phyloP scores from a whole-genome alignment of 2,888 invertebrate species.

The Napeogenes sylphis region DNA sequence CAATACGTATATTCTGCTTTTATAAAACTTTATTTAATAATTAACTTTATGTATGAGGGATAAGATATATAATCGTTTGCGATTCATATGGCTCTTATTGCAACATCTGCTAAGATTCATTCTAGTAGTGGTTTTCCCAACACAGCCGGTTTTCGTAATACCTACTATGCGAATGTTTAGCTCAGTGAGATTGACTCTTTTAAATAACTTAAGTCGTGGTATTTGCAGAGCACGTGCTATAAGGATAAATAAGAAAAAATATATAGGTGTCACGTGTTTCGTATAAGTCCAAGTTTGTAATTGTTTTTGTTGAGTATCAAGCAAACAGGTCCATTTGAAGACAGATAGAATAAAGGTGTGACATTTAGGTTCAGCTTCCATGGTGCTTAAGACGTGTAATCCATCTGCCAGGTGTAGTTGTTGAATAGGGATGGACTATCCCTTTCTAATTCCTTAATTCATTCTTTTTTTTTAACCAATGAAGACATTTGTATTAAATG shows the following conservation, averaged over 20 bases:
- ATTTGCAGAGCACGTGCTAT: background rate
- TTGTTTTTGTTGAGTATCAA: too few species aligned
- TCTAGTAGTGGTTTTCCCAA: slow-evolving; percentile 41
- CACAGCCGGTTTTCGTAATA: slow-evolving; percentile 35
- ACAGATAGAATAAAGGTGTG: too few species aligned
- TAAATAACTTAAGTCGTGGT: background rate
- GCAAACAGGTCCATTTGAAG: too few species aligned
- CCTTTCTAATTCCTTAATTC: too few species aligned
- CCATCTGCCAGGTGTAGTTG: too few species aligned
- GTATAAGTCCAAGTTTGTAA: too few species aligned
- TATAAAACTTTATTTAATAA: background rate
- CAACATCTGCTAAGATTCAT: slow-evolving; percentile 9
- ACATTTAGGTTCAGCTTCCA: too few species aligned
- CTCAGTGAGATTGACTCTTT: background rate
- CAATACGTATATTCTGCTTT: slow-evolving; percentile 10
- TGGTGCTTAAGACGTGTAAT: too few species aligned
- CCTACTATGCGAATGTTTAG: background rate
- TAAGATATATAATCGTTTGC: slow-evolving; percentile 5
- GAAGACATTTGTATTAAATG: too few species aligned
- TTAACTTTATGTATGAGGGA: background rate
- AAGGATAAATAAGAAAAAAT: background rate
- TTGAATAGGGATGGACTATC: too few species aligned
- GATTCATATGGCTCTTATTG: slow-evolving; percentile 9
- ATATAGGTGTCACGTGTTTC: background rate
- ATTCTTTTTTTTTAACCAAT: too few species aligned